phyloP scores from a whole-genome alignment of 2,888 invertebrate species.

The Diaphora mendica region DNA sequence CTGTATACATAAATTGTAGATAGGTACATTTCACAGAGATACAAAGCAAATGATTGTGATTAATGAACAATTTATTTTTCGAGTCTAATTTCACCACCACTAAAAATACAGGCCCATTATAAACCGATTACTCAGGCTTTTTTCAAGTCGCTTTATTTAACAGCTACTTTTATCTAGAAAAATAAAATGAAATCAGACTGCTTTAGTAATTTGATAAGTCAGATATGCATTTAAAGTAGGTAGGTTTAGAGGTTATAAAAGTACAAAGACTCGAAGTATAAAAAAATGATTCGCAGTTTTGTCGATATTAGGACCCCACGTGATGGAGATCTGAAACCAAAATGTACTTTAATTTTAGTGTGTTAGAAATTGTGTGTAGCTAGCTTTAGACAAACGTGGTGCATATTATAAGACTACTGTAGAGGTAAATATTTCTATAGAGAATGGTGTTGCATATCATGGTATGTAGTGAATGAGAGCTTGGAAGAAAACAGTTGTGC shows the following conservation, averaged over 20 bases:
- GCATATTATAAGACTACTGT: constrained; percentile 69
- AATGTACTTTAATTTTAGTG: constrained; percentile 66
- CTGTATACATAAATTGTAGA: too few species aligned
- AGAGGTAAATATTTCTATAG: constrained; percentile 47
- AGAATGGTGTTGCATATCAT: constrained; percentile 58
- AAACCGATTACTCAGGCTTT: neutral
- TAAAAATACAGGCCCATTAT: neutral
- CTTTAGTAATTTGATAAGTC: constrained; percentile 66
- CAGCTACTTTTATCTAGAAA: neutral
- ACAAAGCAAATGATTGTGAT: too few species aligned
- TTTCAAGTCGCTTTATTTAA: neutral
- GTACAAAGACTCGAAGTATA: constrained; percentile 79
- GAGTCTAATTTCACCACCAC: too few species aligned
- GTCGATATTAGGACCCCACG: constrained; percentile 57
- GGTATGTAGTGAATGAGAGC: constrained; percentile 58
- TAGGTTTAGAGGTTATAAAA: constrained; percentile 76
- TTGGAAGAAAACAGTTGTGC: constrained; percentile 66
- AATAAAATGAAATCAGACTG: constrained; percentile 11
- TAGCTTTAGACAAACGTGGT: constrained; percentile 61
- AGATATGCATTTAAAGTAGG: constrained; percentile 82
- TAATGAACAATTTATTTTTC: too few species aligned
- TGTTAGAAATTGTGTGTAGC: constrained; percentile 50
- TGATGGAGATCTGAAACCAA: constrained; percentile 68
- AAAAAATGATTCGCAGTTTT: constrained; percentile 64
- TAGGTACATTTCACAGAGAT: too few species aligned